phyloP scores from a whole-genome alignment of 2,113 vertebrate species.

The Pituophis catenifer region DNA sequence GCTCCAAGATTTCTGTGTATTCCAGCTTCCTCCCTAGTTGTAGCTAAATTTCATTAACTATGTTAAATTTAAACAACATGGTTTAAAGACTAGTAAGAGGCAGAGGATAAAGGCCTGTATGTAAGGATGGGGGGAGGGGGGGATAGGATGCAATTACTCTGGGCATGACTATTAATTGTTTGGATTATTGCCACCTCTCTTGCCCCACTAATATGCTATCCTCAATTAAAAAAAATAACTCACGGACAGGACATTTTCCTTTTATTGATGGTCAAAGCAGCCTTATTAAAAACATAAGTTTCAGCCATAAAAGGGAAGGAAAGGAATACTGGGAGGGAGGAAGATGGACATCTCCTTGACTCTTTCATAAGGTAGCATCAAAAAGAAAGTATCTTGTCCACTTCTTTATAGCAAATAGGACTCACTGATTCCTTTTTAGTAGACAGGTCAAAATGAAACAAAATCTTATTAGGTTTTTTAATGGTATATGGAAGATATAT shows the following conservation, averaged over 20 bases:
- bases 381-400: background rate
- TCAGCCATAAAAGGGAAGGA: background rate
- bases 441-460: background rate
- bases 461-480: background rate
- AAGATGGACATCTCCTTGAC: background rate
- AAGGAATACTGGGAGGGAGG: background rate
- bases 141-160: background rate
- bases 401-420: background rate
- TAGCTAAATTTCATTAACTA: background rate
- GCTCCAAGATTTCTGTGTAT: background rate
- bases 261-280: background rate
- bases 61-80: background rate
- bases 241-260: background rate
- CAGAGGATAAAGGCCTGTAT: background rate
- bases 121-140: background rate
- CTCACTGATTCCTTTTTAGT: background rate
- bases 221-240: background rate
- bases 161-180: background rate
- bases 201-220: background rate
- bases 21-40: background rate
- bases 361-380: background rate
- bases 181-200: background rate
- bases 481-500: background rate
- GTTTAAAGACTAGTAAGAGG: background rate
- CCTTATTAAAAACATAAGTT: background rate